Evolutionary conservation across 2,888 invertebrate genomes (phyloP), one percentile per base, ranked within the genome.

Genomic region (Tipula helvola): DNA sequence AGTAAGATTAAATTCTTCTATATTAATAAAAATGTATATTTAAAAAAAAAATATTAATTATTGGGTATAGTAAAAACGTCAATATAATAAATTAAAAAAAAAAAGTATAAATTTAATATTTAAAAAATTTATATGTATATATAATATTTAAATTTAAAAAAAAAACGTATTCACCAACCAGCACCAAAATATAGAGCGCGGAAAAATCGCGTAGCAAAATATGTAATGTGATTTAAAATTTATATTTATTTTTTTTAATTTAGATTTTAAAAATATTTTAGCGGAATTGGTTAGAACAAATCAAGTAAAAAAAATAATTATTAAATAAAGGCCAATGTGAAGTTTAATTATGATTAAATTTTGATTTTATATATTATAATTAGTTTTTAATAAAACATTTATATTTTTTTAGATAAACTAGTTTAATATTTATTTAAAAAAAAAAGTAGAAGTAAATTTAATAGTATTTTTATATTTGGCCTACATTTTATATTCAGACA

Each of bases 81-180:
- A 84, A 84, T 71, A 71, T 71, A 71, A 71, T 71, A 84, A 84
- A 84, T 84, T 16, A 84, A 84, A 84, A 84, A 84, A n/a, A 84
- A 41, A 39, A 83, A 83, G n/a, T 71, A 71, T 71, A 71, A 71
- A 71, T 71, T 71, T 71, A 71, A 71, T 71, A 71, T 28, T 71
- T 71, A 71, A 71, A 71, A 44, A 71, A 28, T 71, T 71, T 71
- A 28, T 71, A 71, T 71, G 71, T 71, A 71, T 71, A 71, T 71
- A 71, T 71, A 71, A 71, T 71, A 71, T 71, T 71, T 71, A 71
- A 71, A 71, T 28, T 71, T 39, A 83, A 83, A 84, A 84, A 39
- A 71, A 84, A 84, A 84, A 84, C 84, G 84, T 84, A 84, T 84
- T 84, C 84, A 84, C 84, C 84, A 84, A 84, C 84, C 84, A 84